Conservation (phyloP, 2,888 invertebrate genomes). For the Troglohyphantes excavatus region DNA sequence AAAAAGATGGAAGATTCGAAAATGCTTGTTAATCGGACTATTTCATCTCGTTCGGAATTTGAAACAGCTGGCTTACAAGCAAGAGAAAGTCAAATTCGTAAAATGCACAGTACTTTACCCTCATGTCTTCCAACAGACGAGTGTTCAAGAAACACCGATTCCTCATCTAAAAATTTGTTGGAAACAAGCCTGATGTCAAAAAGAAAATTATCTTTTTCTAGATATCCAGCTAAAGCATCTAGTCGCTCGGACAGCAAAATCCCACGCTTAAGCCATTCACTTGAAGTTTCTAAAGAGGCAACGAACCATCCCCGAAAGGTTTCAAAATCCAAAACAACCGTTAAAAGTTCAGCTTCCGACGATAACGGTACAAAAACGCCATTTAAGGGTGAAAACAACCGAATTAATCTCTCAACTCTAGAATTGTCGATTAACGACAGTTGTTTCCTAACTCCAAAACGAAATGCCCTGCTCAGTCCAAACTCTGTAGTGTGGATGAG, state of each 20-base stretch:
- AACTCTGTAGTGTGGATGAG: constrained; percentile 6
- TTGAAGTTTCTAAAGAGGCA: not conserved
- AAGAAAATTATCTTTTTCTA: not conserved
- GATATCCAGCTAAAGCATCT: not conserved
- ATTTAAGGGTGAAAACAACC: not conserved
- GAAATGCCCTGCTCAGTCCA: not conserved
- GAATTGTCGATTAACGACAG: not conserved
- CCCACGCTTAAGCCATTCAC: not conserved
- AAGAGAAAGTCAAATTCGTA: not conserved
- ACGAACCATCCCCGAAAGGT: not conserved
- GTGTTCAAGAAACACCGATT: not conserved
- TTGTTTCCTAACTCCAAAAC: not conserved
- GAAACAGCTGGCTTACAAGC: constrained; percentile 12
- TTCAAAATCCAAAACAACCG: constrained; percentile 5
- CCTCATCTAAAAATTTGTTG: not conserved
- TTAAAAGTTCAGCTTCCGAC: not conserved
- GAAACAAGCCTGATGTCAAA: not conserved
- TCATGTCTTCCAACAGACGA: not conserved
- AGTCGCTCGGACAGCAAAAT: constrained; percentile 4
- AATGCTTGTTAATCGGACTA: not conserved
- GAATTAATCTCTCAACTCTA: not conserved
- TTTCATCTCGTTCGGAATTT: not conserved
- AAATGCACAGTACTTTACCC: not conserved
- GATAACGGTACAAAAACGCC: not conserved
- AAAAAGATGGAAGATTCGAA: not conserved